These are phyloP conservation scores for Drosophila chauvacae DNA, from an alignment of 1,140 invertebrate genomes.

Conservation along the genomic window DNA sequence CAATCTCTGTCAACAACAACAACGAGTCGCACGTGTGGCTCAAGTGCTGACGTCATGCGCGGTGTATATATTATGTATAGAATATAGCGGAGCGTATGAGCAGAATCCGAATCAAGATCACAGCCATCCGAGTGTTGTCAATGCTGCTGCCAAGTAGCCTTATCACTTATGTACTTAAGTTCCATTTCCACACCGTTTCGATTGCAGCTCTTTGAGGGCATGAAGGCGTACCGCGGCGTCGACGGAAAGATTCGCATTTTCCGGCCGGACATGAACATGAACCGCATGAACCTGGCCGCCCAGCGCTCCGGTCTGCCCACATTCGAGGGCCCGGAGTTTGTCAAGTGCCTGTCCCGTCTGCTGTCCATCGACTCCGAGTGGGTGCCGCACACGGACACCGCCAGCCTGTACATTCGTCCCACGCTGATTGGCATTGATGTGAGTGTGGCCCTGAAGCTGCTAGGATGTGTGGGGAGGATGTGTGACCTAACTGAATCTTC, in stretches of 20 bases:
- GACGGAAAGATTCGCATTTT: constrained; percentile 97
- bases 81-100: background rate
- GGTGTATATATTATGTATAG: background rate
- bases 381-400: constrained; percentile 95
- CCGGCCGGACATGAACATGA: constrained; percentile 97
- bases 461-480: background rate
- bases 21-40: constrained; percentile 28
- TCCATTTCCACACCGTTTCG: background rate
- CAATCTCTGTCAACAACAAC: constrained; percentile 30
- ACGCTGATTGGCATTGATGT: constrained; percentile 99
- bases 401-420: constrained; percentile 97
- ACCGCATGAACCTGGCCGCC: constrained; percentile 95
- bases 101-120: constrained; percentile 12
- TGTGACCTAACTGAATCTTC: background rate
- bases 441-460: constrained; percentile 85
- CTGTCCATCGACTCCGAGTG: constrained; percentile 97
- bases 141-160: constrained; percentile 11
- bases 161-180: constrained; percentile 11
- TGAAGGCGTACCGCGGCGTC: constrained; percentile 98
- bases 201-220: constrained; percentile 97
- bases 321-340: constrained; percentile 95
- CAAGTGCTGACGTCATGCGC: constrained; percentile 18
- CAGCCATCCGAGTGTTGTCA: constrained; percentile 24
- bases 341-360: constrained; percentile 94
- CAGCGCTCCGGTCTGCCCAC: constrained; percentile 93